phyloP scores from a whole-genome alignment of 2,797 vertebrate species.

The Platalea minor region DNA sequence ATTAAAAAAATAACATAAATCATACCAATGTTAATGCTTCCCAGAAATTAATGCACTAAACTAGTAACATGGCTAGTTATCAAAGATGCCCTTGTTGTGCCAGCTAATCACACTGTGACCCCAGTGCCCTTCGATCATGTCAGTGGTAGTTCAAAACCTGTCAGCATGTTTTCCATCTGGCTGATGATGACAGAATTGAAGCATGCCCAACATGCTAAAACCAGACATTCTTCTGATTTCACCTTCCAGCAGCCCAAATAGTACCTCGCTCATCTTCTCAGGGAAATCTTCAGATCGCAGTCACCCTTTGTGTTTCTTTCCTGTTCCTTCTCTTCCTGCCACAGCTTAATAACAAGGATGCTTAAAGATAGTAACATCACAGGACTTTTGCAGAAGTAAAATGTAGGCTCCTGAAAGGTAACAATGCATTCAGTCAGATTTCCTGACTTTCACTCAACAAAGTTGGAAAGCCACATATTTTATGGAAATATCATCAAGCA shows the following conservation, averaged over 20 bases:
- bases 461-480: not conserved
- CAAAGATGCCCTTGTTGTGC: conserved; percentile 35
- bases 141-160: conserved; percentile 72
- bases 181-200: conserved; percentile 78
- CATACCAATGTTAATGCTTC: not conserved
- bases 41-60: not conserved
- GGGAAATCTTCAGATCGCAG: conserved; percentile 83
- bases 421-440: conserved; percentile 71
- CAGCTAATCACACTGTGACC: conserved; percentile 73
- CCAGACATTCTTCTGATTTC: conserved; percentile 66
- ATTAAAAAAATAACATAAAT: not conserved
- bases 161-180: conserved; percentile 77
- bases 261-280: conserved; percentile 71
- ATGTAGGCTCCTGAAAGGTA: conserved; percentile 50
- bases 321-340: conserved; percentile 44
- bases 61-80: not conserved
- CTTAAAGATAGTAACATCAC: conserved; percentile 74
- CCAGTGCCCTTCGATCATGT: conserved; percentile 71
- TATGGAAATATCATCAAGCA: not conserved
- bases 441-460: conserved; percentile 64
- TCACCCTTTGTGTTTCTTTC: conserved; percentile 77
- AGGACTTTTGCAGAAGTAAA: conserved; percentile 82
- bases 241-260: conserved; percentile 71
- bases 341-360: conserved; percentile 76
- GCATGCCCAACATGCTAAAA: conserved; percentile 44